Conservation (phyloP, 2,797 vertebrate genomes). For the Pangasius sanitwongsei region DNA sequence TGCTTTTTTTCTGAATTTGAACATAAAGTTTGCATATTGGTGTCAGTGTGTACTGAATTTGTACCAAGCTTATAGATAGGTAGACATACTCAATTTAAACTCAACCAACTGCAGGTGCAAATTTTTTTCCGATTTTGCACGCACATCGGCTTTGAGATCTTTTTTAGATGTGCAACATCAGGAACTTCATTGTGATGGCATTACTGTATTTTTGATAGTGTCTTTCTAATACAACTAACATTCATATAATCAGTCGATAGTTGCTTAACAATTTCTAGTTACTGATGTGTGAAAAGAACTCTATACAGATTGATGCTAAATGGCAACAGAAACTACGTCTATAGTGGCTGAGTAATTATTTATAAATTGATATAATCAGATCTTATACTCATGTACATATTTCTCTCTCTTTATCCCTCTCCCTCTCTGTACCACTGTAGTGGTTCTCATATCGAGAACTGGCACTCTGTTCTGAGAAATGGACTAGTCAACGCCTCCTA, state of each 20-base stretch:
- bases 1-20: neutral
- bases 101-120: neutral
- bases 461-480: constrained; percentile 99
- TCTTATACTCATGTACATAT: neutral
- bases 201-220: neutral
- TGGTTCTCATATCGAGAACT: constrained; percentile 99
- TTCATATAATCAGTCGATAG: neutral
- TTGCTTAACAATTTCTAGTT: neutral
- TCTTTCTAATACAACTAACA: neutral
- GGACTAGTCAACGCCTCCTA: constrained; percentile 99
- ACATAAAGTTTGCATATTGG: neutral
- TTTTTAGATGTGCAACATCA: no score
- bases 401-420: constrained; percentile 40
- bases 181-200: neutral
- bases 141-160: neutral
- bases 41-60: neutral
- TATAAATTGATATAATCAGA: neutral
- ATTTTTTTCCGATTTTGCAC: neutral
- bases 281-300: neutral
- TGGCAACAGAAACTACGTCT: neutral
- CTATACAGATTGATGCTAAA: neutral
- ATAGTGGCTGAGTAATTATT: neutral
- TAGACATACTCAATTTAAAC: neutral
- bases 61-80: neutral
- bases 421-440: constrained; percentile 76